Evolutionary conservation across 1,140 invertebrate genomes (phyloP), one percentile per base, ranked within the genome.

Genomic region (Luehdorfia chinensis): DNA sequence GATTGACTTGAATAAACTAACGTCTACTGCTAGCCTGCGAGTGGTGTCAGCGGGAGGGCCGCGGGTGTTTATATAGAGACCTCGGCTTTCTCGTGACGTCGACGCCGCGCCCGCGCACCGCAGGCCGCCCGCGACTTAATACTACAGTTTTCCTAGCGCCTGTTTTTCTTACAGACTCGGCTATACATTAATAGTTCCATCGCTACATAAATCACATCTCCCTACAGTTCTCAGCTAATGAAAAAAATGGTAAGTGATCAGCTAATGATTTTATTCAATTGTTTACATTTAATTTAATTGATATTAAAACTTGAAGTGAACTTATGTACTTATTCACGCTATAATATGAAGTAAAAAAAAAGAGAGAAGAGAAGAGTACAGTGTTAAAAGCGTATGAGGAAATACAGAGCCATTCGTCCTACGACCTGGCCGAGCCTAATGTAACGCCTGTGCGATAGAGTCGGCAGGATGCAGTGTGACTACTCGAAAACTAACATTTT

Each of bases 21-120:
- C 59, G 66, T 66, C 58, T 64, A 62, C 60, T 71, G 75, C 68
- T 73, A 62, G 69, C 68, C 66, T 67, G 72, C 75, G 72, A 79
- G 59, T 87, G 68, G 59, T 80, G 65, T 47, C 55, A 57, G 71
- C 66, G 76, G 77, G 72, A 75, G 69, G 75, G 74, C 60, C 60
- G 49, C 16, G 45, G 28, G 31, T 56, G 62, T 47, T 76, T 87
- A 57, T 87, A 87, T 84, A 84, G 74, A 80, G 81, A 69, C 75
- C 78, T 81, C 77, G 75, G 67, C 59, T 77, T 78, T 80, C 61
- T 62, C 50, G 65, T 81, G 80, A 81, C 77, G 77, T 81, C 28
- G 54, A 33, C 39, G 21, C 55, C 50, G 55, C 50, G 62, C 65
- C 54, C 59, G 57, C 69, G 50, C 66, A 56, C 68, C 56, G 46